phyloP scores from a whole-genome alignment of 2,797 vertebrate genomes.

The Coendou prehensilis region DNA sequence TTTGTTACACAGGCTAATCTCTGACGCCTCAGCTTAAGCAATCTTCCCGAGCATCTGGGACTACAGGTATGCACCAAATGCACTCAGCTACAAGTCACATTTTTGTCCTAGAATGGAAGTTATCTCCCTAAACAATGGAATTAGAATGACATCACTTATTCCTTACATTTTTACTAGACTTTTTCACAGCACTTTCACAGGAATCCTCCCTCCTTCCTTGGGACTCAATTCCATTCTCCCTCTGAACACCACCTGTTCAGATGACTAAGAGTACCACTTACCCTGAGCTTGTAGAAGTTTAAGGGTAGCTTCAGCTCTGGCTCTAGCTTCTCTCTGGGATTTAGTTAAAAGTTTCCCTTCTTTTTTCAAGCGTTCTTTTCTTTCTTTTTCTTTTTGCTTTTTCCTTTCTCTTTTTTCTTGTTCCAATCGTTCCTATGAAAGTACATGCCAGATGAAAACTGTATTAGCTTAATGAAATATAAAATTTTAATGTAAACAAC shows the following conservation, averaged over 20 bases:
- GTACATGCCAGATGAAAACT: not conserved
- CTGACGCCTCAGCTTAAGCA: not conserved
- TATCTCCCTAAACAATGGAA: not conserved
- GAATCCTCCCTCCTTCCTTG: not conserved
- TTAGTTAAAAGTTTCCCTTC: conserved; percentile 98
- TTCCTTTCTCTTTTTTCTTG: conserved; percentile 97
- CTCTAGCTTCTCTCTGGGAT: conserved; percentile 95
- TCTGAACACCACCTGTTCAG: not conserved
- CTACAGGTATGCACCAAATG: not conserved
- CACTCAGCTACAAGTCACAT: not conserved
- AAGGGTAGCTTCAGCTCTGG: conserved; percentile 95
- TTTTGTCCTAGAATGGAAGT: not conserved
- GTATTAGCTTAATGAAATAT: not conserved
- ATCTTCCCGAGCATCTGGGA: not conserved
- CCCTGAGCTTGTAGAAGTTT: conserved; percentile 97
- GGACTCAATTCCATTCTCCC: not conserved
- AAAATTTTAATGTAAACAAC: conserved; percentile 63
- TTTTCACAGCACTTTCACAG: conserved; percentile 47
- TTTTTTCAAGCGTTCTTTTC: conserved; percentile 98
- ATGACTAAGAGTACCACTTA: conserved; percentile 84
- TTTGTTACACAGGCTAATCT: not conserved
- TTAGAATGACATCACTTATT: not conserved
- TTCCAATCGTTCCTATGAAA: conserved; percentile 95
- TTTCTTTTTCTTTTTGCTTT: conserved; percentile 99
- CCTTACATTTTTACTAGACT: not conserved